Conservation (phyloP, 2,888 invertebrate species). For the Diaphora mendica region DNA sequence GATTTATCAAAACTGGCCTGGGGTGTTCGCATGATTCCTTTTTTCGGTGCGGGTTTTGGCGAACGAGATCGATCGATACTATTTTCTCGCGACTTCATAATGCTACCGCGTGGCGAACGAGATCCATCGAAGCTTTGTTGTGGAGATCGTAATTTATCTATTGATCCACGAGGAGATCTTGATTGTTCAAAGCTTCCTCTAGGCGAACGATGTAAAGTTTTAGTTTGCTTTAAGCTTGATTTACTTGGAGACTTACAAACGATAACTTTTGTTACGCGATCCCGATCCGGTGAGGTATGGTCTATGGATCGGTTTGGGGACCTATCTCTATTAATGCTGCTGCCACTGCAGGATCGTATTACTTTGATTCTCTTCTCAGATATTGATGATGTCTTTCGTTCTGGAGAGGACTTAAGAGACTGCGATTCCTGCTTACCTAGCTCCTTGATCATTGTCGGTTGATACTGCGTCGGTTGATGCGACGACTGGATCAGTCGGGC, state of each 20-base stretch:
- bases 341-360: slow-evolving; percentile 85
- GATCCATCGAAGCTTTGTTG: slow-evolving; percentile 86
- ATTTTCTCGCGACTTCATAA: slow-evolving; percentile 82
- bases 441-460: slow-evolving; percentile 95
- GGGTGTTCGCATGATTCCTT: slow-evolving; percentile 84
- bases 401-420: slow-evolving; percentile 84
- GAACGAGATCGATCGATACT: slow-evolving; percentile 79
- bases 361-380: slow-evolving; percentile 79
- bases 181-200: slow-evolving; percentile 84
- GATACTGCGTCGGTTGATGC: slow-evolving; percentile 96
- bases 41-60: slow-evolving; percentile 82
- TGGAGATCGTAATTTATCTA: slow-evolving; percentile 86
- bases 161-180: slow-evolving; percentile 85
- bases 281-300: slow-evolving; percentile 73
- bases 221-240: slow-evolving; percentile 78
- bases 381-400: slow-evolving; percentile 66
- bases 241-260: slow-evolving; percentile 84
- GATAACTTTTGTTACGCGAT: slow-evolving; percentile 82
- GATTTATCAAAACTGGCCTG: slow-evolving; percentile 83
- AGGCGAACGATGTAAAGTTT: slow-evolving; percentile 80
- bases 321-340: slow-evolving; percentile 79
- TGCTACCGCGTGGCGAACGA: slow-evolving; percentile 80
- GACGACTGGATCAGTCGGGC: slow-evolving; percentile 97
- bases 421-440: slow-evolving; percentile 91
- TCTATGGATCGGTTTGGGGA: slow-evolving; percentile 75